These are phyloP conservation scores for Ptilorrhoa leucosticta DNA, from an alignment of 2,113 vertebrate genomes.

Conservation along the genomic window DNA sequence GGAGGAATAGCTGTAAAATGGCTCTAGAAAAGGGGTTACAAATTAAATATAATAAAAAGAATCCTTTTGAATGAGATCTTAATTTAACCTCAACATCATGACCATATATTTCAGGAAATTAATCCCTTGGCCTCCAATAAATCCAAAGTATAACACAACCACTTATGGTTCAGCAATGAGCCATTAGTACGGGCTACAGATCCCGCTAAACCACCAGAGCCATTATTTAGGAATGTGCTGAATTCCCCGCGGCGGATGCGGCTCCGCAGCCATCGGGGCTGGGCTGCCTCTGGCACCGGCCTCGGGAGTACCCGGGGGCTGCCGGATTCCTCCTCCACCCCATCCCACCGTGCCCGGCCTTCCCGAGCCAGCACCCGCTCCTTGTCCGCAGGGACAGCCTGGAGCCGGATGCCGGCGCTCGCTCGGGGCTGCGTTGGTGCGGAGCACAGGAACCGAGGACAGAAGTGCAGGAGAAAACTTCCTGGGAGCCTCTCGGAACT, in stretches of 20 bases:
- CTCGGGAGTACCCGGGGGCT: accelerated
- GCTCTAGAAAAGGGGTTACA: conserved; percentile 38
- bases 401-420: accelerated
- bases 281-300: not conserved
- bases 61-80: conserved; percentile 61
- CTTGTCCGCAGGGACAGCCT: accelerated
- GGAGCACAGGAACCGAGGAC: not conserved
- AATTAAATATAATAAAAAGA: conserved; percentile 65
- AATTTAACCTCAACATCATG: conserved; percentile 60
- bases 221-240: not conserved
- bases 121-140: conserved; percentile 59
- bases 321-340: not conserved
- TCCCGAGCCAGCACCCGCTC: not conserved
- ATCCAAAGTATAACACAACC: conserved; percentile 27
- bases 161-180: conserved; percentile 33
- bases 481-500: not conserved
- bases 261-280: accelerated
- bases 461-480: not conserved
- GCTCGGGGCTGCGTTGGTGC: accelerated
- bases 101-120: conserved; percentile 58
- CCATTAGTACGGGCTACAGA: not conserved
- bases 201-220: not conserved
- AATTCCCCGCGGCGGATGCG: not conserved
- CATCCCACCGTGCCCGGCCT: not conserved
- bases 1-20: conserved; percentile 41